These are phyloP conservation scores for Phalacrocorax brasilianus DNA, from an alignment of 2,113 vertebrate species.

Conservation along the genomic window DNA sequence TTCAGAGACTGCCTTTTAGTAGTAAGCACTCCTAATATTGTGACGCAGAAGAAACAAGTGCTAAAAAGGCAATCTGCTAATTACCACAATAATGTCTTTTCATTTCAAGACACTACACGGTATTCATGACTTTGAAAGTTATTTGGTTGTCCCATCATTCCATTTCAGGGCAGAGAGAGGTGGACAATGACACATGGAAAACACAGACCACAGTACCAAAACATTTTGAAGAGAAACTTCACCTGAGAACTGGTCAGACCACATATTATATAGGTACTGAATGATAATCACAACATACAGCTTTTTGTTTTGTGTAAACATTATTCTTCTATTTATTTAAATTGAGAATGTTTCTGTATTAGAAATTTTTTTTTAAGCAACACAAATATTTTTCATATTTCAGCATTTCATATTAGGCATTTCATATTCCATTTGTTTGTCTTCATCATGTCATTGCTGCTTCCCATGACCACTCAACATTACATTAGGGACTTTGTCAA, in stretches of 20 bases:
- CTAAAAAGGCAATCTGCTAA: background rate
- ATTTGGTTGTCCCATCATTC: background rate
- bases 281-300: background rate
- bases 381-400: background rate
- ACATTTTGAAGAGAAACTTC: background rate
- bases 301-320: background rate
- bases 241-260: background rate
- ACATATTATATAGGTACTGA: background rate
- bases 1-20: background rate
- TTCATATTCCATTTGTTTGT: background rate
- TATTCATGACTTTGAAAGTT: background rate
- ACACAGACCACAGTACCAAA: background rate
- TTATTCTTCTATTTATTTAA: background rate
- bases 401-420: background rate
- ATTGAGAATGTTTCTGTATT: background rate
- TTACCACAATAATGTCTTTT: background rate
- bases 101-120: rapidly evolving
- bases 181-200: background rate
- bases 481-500: background rate
- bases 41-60: background rate
- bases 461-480: background rate
- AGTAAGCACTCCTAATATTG: background rate
- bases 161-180: rapidly evolving
- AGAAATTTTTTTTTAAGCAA: background rate
- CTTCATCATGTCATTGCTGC: background rate